Percentiles rank a stretch among this genome's conserved stretches.
phyloP scores from a whole-genome alignment of 2,113 vertebrate genomes.

The Sterrhoptilus dennistouni region DNA sequence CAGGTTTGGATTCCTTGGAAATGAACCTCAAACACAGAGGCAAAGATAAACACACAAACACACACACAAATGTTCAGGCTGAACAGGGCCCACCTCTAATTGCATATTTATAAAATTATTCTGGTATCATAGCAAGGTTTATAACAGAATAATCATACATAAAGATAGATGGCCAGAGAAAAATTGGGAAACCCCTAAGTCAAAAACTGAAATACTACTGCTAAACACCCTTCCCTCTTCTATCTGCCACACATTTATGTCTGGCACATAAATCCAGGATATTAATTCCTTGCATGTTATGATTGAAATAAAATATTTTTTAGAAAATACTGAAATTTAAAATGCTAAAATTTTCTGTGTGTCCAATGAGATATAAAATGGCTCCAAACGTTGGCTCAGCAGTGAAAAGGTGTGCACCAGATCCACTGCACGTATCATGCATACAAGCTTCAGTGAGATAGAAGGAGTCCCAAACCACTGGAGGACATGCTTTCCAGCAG shows the following conservation, averaged over 20 bases:
- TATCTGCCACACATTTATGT: not conserved
- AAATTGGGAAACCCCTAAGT: not conserved
- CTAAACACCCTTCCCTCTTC: not conserved
- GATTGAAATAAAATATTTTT: not conserved
- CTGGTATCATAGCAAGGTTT: not conserved
- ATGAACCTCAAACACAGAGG: not conserved
- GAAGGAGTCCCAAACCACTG: not conserved
- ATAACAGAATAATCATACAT: not conserved
- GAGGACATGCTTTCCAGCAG: not conserved
- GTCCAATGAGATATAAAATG: not conserved
- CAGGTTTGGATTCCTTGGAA: constrained; percentile 30
- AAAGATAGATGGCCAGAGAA: not conserved
- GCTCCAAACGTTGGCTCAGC: not conserved
- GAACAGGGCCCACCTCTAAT: not conserved
- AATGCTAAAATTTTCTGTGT: not conserved
- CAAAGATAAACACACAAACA: not conserved
- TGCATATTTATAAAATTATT: not conserved
- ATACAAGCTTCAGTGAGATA: not conserved
- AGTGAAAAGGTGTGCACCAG: not conserved
- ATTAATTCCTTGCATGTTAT: not conserved
- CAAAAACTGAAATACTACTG: not conserved
- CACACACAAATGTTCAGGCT: not conserved
- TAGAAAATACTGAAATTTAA: not conserved
- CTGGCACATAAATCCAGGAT: not conserved
- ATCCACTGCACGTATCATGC: not conserved